Evolutionary conservation across 2,888 invertebrate genomes (phyloP).

Genomic region (Mesoligia furuncula): DNA sequence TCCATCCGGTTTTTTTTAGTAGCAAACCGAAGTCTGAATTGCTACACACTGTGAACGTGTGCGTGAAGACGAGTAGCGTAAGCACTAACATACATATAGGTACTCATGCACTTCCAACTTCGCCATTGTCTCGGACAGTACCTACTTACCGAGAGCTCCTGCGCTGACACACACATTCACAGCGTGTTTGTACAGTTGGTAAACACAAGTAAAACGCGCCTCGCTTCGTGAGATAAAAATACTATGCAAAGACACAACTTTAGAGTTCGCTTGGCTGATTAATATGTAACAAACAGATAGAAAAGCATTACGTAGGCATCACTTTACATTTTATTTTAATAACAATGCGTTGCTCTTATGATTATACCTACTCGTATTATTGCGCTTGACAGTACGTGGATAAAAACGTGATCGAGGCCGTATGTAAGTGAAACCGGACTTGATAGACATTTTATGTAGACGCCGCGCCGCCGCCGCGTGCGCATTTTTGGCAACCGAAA

Average conservation of each 20-base stretch:
- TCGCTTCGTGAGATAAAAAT: not conserved
- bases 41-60: not conserved
- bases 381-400: conserved; percentile 39
- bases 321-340: conserved; percentile 8
- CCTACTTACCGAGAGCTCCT: not conserved
- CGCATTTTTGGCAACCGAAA: conserved; percentile 23
- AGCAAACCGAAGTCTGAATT: not conserved
- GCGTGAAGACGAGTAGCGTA: not conserved
- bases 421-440: conserved; percentile 64
- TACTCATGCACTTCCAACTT: not conserved
- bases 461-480: not conserved
- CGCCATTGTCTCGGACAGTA: not conserved
- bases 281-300: conserved; percentile 9
- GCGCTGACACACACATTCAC: not conserved
- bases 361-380: conserved; percentile 24
- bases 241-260: not conserved
- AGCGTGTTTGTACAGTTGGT: not conserved
- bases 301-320: conserved; percentile 24
- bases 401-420: conserved; percentile 63
- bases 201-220: not conserved
- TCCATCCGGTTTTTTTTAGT: not conserved
- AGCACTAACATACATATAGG: not conserved
- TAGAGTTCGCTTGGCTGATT: not conserved
- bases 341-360: conserved; percentile 30
- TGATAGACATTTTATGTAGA: conserved; percentile 25